Base-by-base conservation (phyloP, 2,113 vertebrate genomes). In the Macroglossus sobrinus region DNA sequence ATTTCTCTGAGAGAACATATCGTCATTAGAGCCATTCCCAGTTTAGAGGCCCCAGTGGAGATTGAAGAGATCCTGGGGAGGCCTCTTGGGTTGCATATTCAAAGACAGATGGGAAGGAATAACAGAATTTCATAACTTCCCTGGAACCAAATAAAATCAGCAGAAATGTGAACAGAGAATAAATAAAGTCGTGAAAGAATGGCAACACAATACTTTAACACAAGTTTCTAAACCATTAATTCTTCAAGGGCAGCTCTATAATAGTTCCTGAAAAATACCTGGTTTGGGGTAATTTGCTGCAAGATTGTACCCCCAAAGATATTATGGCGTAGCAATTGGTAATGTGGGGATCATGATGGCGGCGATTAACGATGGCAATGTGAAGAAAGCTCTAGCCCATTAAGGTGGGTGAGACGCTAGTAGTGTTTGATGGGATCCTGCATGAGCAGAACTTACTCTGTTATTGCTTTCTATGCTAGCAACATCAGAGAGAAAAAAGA, bases 81-180 rank as follows among this genome's bases (percentile, higher is more conserved):
- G 24, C 19, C 57, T 78, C 6, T 24, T 55, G 40, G 78, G 24
- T 28, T 84, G 2, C 63, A 30, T 40, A 69, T 81, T 78, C 91
- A 82, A 55, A 96, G 14, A 19, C 40, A 63, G 76, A 18, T 66
- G 24, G 78, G 82, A 84, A 88, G 50, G 92, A 86, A 87, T 61
- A 47, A 89, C 7, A 50, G 75, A 91, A 85, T 84, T 71, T 63
- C 74, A 81, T 38, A 84, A 13, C 33, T 35, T 81, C 53, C 66
- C 43, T 88, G 68, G 76, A 97, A 50, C 45, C 47, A 95, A 95
- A 53, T 86, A 81, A 84, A 80, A 89, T 75, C 33, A 84, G 24
- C 38, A 76, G 68, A 95, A 74, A 84, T 90, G n/a, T 71, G 43
- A 89, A 75, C n/a, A 93, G 74, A 75, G 91, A 75, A 59, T 57